Evolutionary conservation across 1,140 invertebrate species (phyloP).

Genomic region (Sarcophaga peregrina): DNA sequence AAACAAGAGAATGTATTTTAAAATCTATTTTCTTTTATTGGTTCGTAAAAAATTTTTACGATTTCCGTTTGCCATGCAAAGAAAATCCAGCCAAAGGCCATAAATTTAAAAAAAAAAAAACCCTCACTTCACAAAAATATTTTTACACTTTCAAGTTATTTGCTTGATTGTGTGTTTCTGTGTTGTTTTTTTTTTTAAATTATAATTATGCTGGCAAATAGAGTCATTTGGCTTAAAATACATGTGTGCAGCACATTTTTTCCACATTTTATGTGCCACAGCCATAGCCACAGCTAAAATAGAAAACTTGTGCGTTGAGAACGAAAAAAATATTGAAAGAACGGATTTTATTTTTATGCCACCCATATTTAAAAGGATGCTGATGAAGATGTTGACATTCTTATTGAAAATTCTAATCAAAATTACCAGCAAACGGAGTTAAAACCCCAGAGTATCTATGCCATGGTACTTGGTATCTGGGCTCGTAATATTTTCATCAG

Average conservation of each 20-base stretch:
- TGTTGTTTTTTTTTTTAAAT: neutral
- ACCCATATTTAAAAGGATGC: neutral
- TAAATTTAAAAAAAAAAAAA: neutral
- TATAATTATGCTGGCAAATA: neutral
- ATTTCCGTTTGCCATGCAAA: neutral
- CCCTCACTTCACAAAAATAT: neutral
- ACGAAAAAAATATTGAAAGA: neutral
- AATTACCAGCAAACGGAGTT: no score
- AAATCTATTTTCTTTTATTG: neutral
- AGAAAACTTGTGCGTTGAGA: neutral
- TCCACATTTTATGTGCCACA: neutral
- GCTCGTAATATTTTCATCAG: no score
- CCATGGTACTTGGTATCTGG: no score
- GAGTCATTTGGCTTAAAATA: neutral
- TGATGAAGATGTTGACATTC: neutral
- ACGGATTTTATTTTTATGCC: neutral
- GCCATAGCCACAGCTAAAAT: neutral
- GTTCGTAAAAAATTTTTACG: neutral
- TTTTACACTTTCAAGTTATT: neutral
- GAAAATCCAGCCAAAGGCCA: neutral
- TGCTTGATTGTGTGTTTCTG: neutral
- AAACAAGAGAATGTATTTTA: neutral
- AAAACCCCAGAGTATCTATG: no score
- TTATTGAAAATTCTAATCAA: neutral
- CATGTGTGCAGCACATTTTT: constrained; percentile 6